Evolutionary conservation across 2,113 vertebrate genomes (phyloP), one percentile per base, ranked within the genome.

Genomic region (Xyliphius kryptos): DNA sequence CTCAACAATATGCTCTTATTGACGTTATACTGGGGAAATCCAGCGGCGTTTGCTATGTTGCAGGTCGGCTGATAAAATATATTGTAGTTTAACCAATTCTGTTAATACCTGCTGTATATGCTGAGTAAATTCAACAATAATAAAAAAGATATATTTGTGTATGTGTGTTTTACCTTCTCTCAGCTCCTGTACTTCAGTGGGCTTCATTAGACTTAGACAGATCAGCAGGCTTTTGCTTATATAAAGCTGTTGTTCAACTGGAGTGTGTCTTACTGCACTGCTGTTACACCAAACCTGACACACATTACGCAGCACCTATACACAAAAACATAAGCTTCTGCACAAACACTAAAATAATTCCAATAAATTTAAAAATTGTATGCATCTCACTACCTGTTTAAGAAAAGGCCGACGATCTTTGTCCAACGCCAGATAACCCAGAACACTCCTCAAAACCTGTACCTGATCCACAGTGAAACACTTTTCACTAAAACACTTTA

Each of bases 251-350:
- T 98, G 96, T 38, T 89, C 88, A 1, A 86, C 63, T 0, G 91
- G 83, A 0, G 88, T 83, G 65, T 98, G 93, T 37, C 84, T 91
- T 46, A 97, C 72, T 2, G 92, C 89, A 1, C 92, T 95, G 82
- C 88, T 83, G 77, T 90, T 93, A 61, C 90, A 81, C 96, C 96
- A 98, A 0, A 86, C 86, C 81, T 92, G 89, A 63, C 89, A 76
- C 57, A 97, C 78, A 16, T 90, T 87, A 57, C 83, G 82, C 48
- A 97, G 70, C 3, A 76, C 89, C 95, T 97, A 77, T 22, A 15
- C 43, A 67, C 49, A 72, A 16, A 62, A n/a, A n/a, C n/a, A n/a
- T n/a, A n/a, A n/a, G n/a, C n/a, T n/a, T n/a, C n/a, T n/a, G n/a
- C n/a, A n/a, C n/a, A n/a, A n/a, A n/a, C n/a, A n/a, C n/a, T n/a